Conservation (phyloP, 2,113 vertebrate genomes). For the Dromaius novaehollandiae region DNA sequence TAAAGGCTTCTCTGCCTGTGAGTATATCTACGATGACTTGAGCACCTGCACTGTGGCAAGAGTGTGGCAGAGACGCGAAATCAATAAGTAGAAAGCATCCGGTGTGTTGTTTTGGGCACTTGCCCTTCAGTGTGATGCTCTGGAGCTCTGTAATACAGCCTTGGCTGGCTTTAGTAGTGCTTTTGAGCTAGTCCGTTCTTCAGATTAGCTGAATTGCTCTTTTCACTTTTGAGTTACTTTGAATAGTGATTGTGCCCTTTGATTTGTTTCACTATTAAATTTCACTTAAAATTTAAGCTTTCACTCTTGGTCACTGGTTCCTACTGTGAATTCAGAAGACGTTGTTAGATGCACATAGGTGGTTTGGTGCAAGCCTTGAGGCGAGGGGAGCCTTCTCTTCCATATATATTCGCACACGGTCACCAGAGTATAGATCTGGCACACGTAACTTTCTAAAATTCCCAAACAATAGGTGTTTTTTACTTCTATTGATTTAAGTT, state of each 20-base stretch:
- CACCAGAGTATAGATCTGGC: neutral
- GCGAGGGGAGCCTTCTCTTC: neutral
- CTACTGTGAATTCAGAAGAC: neutral
- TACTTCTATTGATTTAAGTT: neutral
- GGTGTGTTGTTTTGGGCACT: conserved; percentile 19
- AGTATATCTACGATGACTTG: neutral
- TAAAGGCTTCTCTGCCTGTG: conserved; percentile 37
- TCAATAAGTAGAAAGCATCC: conserved; percentile 48
- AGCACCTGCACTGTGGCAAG: conserved; percentile 35
- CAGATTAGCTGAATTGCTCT: conserved; percentile 31
- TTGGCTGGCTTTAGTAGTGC: neutral
- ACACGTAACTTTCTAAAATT: neutral
- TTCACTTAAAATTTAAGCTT: conserved; percentile 10
- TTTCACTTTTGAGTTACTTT: conserved; percentile 11
- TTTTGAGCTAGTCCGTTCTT: neutral
- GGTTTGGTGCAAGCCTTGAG: neutral
- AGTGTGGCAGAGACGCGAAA: conserved; percentile 54
- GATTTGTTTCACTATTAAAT: conserved; percentile 8
- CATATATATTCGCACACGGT: neutral
- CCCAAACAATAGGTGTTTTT: neutral
- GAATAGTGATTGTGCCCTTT: conserved; percentile 7
- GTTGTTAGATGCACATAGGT: neutral
- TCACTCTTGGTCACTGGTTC: conserved; percentile 28
- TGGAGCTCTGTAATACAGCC: conserved; percentile 30
- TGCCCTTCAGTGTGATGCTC: conserved; percentile 19